Evolutionary conservation across 2,797 vertebrate genomes (phyloP).

Genomic region (Simalia tracyae): DNA sequence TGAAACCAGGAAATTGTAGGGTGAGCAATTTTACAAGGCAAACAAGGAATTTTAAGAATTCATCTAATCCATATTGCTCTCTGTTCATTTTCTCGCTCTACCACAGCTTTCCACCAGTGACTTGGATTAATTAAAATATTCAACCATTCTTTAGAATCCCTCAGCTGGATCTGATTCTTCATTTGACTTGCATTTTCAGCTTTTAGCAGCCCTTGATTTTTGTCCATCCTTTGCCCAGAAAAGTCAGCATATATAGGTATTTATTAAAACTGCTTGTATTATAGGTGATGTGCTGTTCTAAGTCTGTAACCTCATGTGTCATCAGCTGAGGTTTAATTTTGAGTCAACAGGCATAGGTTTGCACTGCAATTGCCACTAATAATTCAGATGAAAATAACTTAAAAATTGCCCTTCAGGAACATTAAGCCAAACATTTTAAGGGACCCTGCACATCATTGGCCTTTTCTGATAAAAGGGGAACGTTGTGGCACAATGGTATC

Average conservation of each 20-base stretch:
- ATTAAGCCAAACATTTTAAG: neutral
- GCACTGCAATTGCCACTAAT: neutral
- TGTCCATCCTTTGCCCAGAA: neutral
- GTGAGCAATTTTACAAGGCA: slow-evolving; percentile 16
- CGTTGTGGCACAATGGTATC: neutral
- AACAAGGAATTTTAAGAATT: slow-evolving; percentile 24
- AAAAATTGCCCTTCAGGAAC: neutral
- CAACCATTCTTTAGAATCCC: neutral
- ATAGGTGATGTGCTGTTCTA: neutral
- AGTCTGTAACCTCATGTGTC: neutral
- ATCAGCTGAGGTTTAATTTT: neutral
- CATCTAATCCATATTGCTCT: slow-evolving; percentile 15
- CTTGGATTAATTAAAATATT: slow-evolving; percentile 15
- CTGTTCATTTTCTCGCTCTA: slow-evolving; percentile 6
- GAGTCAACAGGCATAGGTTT: neutral
- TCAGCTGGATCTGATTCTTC: neutral
- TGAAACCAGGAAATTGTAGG: slow-evolving; percentile 11
- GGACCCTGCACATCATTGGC: neutral
- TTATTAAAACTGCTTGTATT: neutral
- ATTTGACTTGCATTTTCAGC: neutral
- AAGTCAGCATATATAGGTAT: neutral
- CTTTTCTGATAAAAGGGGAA: neutral
- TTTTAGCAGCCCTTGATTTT: neutral
- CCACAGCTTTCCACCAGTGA: neutral
- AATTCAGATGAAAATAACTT: neutral